Conservation (phyloP, 2,113 vertebrate species). For the Thalassarche chlororhynchos region DNA sequence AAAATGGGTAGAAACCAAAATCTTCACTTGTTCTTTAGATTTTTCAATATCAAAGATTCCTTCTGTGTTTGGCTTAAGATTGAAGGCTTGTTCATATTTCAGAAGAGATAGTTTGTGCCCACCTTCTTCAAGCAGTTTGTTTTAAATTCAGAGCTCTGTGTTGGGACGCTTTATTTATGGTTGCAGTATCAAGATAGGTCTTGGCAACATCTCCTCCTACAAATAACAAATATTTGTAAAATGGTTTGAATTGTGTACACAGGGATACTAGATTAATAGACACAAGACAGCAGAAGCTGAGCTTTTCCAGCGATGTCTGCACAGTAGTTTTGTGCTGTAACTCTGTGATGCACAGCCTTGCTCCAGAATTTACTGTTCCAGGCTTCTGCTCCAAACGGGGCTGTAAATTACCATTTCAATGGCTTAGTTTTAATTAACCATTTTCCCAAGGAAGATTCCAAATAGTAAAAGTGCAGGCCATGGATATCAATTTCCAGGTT, state of each 20-base stretch:
- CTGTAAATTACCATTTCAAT: constrained; percentile 48
- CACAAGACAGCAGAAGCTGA: constrained; percentile 5
- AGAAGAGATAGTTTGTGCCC: not conserved
- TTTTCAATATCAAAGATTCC: not conserved
- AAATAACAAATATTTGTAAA: constrained; percentile 65
- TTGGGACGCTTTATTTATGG: not conserved
- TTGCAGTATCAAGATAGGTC: not conserved
- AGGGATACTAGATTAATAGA: constrained; percentile 34
- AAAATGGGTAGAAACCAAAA: not conserved
- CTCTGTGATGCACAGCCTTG: not conserved
- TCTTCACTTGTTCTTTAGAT: not conserved
- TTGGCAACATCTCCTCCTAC: constrained; percentile 31
- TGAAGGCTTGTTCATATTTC: not conserved
- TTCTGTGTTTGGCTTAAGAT: not conserved
- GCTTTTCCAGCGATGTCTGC: constrained; percentile 3
- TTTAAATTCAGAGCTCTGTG: constrained; percentile 11
- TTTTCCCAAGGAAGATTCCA: constrained; percentile 43
- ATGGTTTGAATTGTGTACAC: constrained; percentile 39
- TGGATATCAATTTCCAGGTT: not conserved
- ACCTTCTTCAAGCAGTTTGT: constrained; percentile 16
- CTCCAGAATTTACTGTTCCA: constrained; percentile 30
- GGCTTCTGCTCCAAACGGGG: not conserved
- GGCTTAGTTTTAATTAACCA: constrained; percentile 30
- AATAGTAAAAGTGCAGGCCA: not conserved
- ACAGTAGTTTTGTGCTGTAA: not conserved